These are phyloP conservation scores for Lucifuga dentata DNA, from an alignment of 2,113 vertebrate species.

Conservation along the genomic window DNA sequence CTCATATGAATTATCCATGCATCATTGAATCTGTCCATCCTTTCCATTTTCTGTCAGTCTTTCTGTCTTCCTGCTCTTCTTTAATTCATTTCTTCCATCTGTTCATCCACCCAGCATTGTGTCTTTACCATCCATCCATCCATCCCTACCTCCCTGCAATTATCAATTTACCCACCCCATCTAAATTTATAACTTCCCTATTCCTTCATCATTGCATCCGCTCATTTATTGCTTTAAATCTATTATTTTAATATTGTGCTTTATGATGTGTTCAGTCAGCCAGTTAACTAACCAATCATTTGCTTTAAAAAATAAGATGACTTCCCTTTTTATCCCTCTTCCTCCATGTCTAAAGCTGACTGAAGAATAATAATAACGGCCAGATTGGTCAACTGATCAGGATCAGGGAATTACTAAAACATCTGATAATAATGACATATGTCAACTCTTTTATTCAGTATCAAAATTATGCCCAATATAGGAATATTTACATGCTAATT, in stretches of 20 bases:
- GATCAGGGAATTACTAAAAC: too few relatives aligned
- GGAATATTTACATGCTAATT: too few relatives aligned
- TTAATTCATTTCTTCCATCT: not conserved
- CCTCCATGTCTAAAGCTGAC: not conserved
- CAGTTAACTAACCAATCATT: not conserved
- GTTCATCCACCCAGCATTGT: not conserved
- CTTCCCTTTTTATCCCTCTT: too few relatives aligned
- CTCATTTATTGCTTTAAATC: not conserved
- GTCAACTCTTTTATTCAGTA: too few relatives aligned
- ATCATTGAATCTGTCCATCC: not conserved
- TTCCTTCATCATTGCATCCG: not conserved
- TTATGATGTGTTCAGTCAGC: not conserved
- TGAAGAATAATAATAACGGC: too few relatives aligned
- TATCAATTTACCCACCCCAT: not conserved
- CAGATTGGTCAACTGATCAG: too few relatives aligned
- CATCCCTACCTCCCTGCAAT: not conserved
- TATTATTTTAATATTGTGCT: constrained; percentile 11
- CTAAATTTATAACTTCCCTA: not conserved
- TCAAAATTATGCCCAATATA: too few relatives aligned
- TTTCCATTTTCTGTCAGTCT: not conserved
- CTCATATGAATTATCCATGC: not conserved
- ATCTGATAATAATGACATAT: too few relatives aligned
- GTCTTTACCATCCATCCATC: not conserved
- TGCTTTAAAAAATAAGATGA: constrained; percentile 1
- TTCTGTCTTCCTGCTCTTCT: not conserved